Base-by-base conservation (phyloP, 2,797 vertebrate genomes). In the Loriculus beryllinus region DNA sequence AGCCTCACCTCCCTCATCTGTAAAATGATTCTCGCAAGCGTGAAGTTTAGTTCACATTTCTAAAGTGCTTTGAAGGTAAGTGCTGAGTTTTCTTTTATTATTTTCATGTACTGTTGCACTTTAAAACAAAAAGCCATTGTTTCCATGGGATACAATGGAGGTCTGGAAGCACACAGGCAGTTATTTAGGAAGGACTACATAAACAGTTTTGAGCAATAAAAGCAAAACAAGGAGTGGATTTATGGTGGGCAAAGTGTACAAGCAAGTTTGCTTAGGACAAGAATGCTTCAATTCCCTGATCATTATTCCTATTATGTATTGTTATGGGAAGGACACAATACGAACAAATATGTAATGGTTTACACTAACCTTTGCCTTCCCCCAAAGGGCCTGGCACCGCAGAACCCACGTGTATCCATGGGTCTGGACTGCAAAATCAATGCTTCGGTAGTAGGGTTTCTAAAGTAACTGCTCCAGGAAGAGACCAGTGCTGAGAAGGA, bases 31-130 rank as follows among this genome's bases (percentile, higher is more conserved):
- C 82, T 92, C 1, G 0, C 48, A 25, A 82, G 77, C 4, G 45
- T 90, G 92, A 90, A 88, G 89, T 93, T 95, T 51, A 70, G 57
- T 91, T 94, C 89, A 82, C 70, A 12, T 92, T 95, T 95, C 92
- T 97, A 97, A 97, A 97, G 96, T 97, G 96, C 96, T 97, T 95
- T 86, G 87, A 95, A 96, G 91, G 86, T 92, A 97, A 97, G 95
- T 96, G 96, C 96, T 97, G 82, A 95, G 74, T 91, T 82, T 31
- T 70, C 22, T 79, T 95, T 82, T 43, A 20, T 20, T 90, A 92
- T 86, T 57, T 64, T 64, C 63, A 19, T 33, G 89, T 84, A 39
- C 33, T 72, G 70, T 86, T 0, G 8, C 74, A 57, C 77, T 88
- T 95, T 40, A 68, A 92, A 93, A 94, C 42, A 90, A 92, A 81